These are phyloP conservation scores for Ancistrus triradiatus DNA, from an alignment of 2,113 vertebrate species.

Conservation along the genomic window DNA sequence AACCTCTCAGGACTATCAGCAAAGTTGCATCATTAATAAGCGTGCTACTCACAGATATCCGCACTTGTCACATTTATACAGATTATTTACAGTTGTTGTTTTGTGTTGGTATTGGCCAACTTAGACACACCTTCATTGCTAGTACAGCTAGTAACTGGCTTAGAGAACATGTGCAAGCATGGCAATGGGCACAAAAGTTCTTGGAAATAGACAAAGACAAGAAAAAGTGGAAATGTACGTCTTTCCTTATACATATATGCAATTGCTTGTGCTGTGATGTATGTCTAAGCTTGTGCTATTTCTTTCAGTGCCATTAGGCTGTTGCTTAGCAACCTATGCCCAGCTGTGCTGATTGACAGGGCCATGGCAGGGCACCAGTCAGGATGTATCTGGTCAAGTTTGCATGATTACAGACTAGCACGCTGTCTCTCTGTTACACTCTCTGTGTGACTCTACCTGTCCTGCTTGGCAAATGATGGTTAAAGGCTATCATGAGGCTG, in stretches of 20 bases:
- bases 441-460: slow-evolving; percentile 45
- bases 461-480: slow-evolving; percentile 34
- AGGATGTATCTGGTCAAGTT: slow-evolving; percentile 63
- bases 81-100: too few species aligned
- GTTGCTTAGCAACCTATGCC: slow-evolving; percentile 61
- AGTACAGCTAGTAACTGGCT: not conserved
- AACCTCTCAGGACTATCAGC: too few species aligned
- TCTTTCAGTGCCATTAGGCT: slow-evolving; percentile 28
- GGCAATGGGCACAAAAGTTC: too few species aligned
- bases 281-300: not conserved
- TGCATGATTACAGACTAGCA: slow-evolving; percentile 58
- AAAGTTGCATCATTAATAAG: not conserved
- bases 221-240: too few species aligned
- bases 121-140: not conserved
- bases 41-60: too few species aligned
- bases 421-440: slow-evolving; percentile 51
- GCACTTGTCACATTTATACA: too few species aligned
- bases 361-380: slow-evolving; percentile 49
- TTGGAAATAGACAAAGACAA: too few species aligned
- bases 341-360: slow-evolving; percentile 49
- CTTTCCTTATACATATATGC: too few species aligned
- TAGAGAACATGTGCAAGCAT: too few species aligned
- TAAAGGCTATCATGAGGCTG: slow-evolving; percentile 24
- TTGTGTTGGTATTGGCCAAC: too few species aligned
- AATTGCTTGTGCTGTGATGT: not conserved